Percentiles rank a stretch among this genome's conserved stretches.
Conservation (phyloP, 2,797 vertebrate species). For the Melanotaenia boesemani region DNA sequence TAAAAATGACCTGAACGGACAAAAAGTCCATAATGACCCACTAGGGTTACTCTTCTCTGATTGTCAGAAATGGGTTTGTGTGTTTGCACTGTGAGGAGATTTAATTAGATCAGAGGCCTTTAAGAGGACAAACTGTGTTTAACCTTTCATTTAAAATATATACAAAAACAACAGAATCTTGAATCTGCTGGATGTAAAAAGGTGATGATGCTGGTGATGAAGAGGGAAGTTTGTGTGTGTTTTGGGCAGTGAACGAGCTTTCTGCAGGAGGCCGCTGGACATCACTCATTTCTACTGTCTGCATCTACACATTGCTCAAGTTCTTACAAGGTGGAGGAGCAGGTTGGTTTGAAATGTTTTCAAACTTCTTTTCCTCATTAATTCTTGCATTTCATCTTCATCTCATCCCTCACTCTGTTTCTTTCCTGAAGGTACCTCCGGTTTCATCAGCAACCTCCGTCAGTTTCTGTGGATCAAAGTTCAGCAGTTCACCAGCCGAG, state of each 20-base stretch:
- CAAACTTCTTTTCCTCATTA: too few relatives aligned
- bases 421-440: constrained; percentile 79
- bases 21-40: too few relatives aligned
- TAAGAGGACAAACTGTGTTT: too few relatives aligned
- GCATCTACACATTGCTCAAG: constrained; percentile 88
- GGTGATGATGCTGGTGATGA: neutral
- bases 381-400: constrained; percentile 11
- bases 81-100: neutral
- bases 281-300: constrained; percentile 83
- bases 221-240: constrained; percentile 11
- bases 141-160: neutral
- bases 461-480: constrained; percentile 92
- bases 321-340: constrained; percentile 92
- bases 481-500: constrained; percentile 89
- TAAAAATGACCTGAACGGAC: too few relatives aligned
- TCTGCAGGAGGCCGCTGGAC: constrained; percentile 83
- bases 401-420: neutral
- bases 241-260: constrained; percentile 85
- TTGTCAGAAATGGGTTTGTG: neutral
- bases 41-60: too few relatives aligned
- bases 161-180: too few relatives aligned
- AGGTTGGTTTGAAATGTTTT: constrained; percentile 79
- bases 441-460: constrained; percentile 91
- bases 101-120: neutral
- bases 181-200: neutral